Base-by-base conservation (phyloP, 2,797 vertebrate genomes). In the Phyllotis vaccarum region DNA sequence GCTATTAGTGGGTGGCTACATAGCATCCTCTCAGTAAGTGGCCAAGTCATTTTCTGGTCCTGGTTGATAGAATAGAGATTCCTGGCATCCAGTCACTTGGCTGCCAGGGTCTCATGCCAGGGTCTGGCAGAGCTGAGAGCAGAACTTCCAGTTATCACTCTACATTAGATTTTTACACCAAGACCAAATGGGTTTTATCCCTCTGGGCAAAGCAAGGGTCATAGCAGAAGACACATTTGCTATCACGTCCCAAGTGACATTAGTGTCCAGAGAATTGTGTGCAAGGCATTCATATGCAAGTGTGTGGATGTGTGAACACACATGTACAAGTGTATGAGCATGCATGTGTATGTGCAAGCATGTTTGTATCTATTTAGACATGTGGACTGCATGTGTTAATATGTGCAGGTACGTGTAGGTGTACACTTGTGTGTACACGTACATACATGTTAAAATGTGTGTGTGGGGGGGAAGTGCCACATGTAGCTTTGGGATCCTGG, bases 361-460 rank as follows among this genome's bases (percentile, higher is more conserved):
- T 85, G n/a, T 52, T 8, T 37, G 83, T 46, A 64, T 27, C 81
- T 83, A 17, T 46, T 40, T 64, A 83, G 31, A 85, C 19, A 8
- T 49, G 40, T 86, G 31, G 58, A 43, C 37, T 49, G 40, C 58
- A 85, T 34, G 60, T n/a, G 27, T 31, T 6, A 16, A 82, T 27
- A 40, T 60, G 58, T 82, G 16, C 2, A 24, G 64, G 0, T 27
- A 19, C 3, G 21, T 40, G 34, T 40, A 8, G 21, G 4, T 56
- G 12, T 37, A 29, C 34, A 31, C 34, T 29, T 56, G 14, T 82
- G 58, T 89, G 4, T 54, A 43, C 27, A 10, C 12, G 22, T 79
- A 34, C 3, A 34, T 27, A 78, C 31, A 66, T 34, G 64, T 24
- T 21, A 16, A 4, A 0, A 1, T 0, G 0, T 83, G 29, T 62